Conservation (phyloP, 2,888 invertebrate species). For the Drosophila mulleri region DNA sequence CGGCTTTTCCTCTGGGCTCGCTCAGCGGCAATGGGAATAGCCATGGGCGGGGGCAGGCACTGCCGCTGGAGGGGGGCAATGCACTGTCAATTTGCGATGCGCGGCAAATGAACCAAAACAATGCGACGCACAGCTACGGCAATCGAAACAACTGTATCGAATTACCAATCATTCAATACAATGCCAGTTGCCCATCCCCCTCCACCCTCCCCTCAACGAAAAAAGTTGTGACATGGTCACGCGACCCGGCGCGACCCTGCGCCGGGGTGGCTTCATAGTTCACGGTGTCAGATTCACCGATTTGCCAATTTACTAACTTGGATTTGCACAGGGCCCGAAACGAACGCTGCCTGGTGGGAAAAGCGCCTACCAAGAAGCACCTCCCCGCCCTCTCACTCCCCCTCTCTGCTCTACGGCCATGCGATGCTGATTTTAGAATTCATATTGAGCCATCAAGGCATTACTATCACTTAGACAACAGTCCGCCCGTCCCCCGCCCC, state of each 20-base stretch:
- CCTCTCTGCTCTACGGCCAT: neutral
- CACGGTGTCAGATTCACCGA: constrained; percentile 60
- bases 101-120: constrained; percentile 79
- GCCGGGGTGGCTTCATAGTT: constrained; percentile 43
- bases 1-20: constrained; percentile 17
- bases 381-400: neutral
- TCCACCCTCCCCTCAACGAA: neutral
- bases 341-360: constrained; percentile 14
- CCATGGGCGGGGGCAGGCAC: neutral
- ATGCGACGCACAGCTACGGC: constrained; percentile 50
- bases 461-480: constrained; percentile 71
- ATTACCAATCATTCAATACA: constrained; percentile 80
- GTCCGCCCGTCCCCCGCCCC: neutral
- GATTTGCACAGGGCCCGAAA: constrained; percentile 20
- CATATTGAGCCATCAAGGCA: constrained; percentile 68
- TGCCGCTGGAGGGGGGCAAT: constrained; percentile 7
- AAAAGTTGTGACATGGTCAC: constrained; percentile 68
- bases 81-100: constrained; percentile 75
- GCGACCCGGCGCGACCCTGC: constrained; percentile 50
- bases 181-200: constrained; percentile 28
- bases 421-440: constrained; percentile 49
- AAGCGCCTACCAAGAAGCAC: neutral
- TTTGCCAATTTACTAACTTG: constrained; percentile 42
- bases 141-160: constrained; percentile 80
- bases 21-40: constrained; percentile 26